Percentiles rank a stretch among this genome's conserved stretches.
Evolutionary conservation across 2,113 vertebrate species (phyloP).

Genomic region (Silurus glanis): DNA sequence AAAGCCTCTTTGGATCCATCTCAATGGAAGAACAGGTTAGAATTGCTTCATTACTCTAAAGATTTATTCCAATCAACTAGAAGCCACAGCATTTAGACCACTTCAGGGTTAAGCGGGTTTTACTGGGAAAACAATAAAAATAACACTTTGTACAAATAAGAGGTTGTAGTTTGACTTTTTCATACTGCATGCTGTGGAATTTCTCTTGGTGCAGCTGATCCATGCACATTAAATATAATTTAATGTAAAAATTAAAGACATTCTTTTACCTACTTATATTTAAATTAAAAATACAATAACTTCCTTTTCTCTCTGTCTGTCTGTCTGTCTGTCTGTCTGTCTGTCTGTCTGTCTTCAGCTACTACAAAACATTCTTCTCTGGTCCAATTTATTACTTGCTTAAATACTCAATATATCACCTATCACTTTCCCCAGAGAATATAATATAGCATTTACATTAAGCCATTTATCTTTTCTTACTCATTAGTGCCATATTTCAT

Average conservation of each 20-base stretch:
- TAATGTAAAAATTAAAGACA: background rate
- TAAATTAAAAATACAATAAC: background rate
- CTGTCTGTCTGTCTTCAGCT: background rate
- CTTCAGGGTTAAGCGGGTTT: constrained; percentile 7
- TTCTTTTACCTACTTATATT: background rate
- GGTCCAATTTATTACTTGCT: background rate
- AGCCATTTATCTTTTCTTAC: background rate
- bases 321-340: background rate
- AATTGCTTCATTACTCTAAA: constrained; percentile 86
- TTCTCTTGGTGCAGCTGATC: background rate
- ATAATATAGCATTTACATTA: background rate
- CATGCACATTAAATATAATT: background rate
- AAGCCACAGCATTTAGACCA: constrained; percentile 15
- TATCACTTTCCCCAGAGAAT: background rate
- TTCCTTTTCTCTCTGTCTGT: background rate
- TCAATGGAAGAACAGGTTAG: constrained; percentile 89
- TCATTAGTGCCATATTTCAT: background rate
- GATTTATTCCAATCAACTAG: constrained; percentile 29
- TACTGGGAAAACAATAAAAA: background rate
- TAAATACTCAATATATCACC: background rate
- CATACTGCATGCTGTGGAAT: background rate
- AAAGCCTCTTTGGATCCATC: constrained; percentile 85
- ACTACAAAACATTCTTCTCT: background rate
- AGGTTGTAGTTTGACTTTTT: background rate
- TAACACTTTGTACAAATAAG: background rate